Percentiles rank a stretch among this genome's conserved stretches.
Conservation (phyloP, 2,113 vertebrate genomes). For the Antechinus flavipes region DNA sequence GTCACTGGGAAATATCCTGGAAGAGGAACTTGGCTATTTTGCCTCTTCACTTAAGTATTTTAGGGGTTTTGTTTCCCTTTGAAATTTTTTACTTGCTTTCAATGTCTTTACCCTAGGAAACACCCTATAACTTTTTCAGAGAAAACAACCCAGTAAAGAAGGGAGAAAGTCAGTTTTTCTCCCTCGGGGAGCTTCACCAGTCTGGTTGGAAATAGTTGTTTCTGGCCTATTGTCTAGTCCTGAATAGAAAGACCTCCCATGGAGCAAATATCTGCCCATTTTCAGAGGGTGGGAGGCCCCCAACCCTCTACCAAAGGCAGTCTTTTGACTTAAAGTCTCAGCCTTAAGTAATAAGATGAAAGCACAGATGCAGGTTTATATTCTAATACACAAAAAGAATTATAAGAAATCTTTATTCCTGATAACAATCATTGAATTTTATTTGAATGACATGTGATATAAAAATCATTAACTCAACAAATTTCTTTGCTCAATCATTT, state of each 20-base stretch:
- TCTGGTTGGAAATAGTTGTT: conserved; percentile 33
- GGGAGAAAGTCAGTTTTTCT: background rate
- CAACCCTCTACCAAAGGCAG: conserved; percentile 24
- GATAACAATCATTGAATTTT: background rate
- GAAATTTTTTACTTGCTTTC: background rate
- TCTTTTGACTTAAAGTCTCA: conserved; percentile 52
- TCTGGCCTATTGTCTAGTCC: conserved; percentile 33
- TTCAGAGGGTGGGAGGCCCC: conserved; percentile 57
- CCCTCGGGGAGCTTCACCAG: background rate
- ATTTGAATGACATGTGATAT: background rate
- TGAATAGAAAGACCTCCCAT: conserved; percentile 76
- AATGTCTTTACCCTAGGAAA: background rate
- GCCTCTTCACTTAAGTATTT: background rate
- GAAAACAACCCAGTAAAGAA: conserved; percentile 36
- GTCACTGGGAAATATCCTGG: background rate
- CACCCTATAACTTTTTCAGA: background rate
- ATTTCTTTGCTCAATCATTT: background rate
- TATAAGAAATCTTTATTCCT: background rate
- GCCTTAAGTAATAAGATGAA: conserved; percentile 46
- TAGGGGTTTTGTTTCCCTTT: background rate
- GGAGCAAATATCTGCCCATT: conserved; percentile 62
- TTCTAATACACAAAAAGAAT: background rate
- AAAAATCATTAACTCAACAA: background rate
- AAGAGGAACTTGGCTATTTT: background rate
- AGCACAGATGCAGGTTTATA: background rate